Conservation (phyloP, 2,888 invertebrate genomes). For the Stenichneumon culpator region DNA sequence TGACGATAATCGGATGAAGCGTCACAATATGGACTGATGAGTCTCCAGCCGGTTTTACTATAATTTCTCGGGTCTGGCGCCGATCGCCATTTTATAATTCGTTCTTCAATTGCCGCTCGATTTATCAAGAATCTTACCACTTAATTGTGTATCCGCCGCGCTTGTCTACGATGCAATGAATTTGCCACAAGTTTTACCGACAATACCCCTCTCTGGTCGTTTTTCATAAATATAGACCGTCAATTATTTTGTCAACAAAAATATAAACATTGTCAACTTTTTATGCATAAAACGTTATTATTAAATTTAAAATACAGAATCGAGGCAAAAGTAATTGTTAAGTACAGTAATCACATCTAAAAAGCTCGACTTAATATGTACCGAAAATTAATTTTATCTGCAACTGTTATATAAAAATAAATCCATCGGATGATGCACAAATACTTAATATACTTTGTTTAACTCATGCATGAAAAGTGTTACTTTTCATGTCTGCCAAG, state of each 20-base stretch:
- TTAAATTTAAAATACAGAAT: too few species aligned
- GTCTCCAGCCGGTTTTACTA: constrained; percentile 5
- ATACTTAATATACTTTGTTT: neutral
- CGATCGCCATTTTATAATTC: constrained; percentile 23
- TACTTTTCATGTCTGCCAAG: too few species aligned
- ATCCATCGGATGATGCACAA: neutral
- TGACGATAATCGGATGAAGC: constrained; percentile 13
- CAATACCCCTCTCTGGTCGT: neutral
- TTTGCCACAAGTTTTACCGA: neutral
- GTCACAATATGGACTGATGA: constrained; percentile 3
- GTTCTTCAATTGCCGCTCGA: neutral
- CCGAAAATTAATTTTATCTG: too few species aligned
- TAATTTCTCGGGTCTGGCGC: constrained; percentile 15
- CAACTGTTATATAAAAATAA: too few species aligned
- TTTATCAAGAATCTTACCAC: neutral
- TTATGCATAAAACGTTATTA: too few species aligned
- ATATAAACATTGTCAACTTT: too few species aligned
- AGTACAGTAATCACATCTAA: too few species aligned
- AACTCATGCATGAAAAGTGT: too few species aligned
- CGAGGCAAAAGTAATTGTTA: too few species aligned
- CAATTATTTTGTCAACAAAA: neutral
- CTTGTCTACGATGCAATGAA: constrained; percentile 1
- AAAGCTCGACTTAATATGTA: too few species aligned
- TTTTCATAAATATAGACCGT: neutral
- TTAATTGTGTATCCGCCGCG: neutral